Evolutionary conservation across 2,113 vertebrate genomes (phyloP).

Genomic region (Pogona vitticeps): DNA sequence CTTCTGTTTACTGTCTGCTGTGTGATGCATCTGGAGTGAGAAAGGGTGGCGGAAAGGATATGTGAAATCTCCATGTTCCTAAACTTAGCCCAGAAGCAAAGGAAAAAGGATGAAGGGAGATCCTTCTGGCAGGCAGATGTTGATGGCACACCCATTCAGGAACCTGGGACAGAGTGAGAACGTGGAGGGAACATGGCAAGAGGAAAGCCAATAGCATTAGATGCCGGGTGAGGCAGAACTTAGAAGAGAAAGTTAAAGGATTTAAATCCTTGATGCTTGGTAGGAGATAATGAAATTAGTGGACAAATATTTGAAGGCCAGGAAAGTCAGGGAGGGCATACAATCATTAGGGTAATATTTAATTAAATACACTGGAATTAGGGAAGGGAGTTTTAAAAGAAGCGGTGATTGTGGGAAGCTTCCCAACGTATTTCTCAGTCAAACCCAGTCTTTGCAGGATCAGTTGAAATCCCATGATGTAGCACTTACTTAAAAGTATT

Average conservation of each 20-base stretch:
- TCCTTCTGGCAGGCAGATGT: neutral
- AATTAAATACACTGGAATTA: neutral
- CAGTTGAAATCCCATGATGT: neutral
- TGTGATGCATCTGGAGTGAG: no score
- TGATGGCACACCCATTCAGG: neutral
- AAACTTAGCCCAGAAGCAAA: neutral
- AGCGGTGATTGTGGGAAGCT: neutral
- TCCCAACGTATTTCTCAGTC: neutral
- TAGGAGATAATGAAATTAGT: neutral
- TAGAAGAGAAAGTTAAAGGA: constrained; percentile 9
- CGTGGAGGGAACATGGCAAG: neutral
- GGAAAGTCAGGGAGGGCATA: neutral
- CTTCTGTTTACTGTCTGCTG: neutral
- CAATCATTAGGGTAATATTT: constrained; percentile 12
- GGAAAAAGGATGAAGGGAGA: neutral
- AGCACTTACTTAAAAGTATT: neutral
- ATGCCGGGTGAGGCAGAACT: constrained; percentile 5
- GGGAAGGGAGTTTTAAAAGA: neutral
- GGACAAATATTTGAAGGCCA: constrained; percentile 31
- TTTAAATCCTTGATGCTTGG: neutral
- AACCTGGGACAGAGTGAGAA: neutral
- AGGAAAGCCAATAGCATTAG: neutral
- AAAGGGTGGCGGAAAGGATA: neutral
- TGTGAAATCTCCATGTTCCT: neutral
- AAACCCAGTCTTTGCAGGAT: neutral